phyloP scores from a whole-genome alignment of 1,140 invertebrate species.

The Leptopilina clavipes region DNA sequence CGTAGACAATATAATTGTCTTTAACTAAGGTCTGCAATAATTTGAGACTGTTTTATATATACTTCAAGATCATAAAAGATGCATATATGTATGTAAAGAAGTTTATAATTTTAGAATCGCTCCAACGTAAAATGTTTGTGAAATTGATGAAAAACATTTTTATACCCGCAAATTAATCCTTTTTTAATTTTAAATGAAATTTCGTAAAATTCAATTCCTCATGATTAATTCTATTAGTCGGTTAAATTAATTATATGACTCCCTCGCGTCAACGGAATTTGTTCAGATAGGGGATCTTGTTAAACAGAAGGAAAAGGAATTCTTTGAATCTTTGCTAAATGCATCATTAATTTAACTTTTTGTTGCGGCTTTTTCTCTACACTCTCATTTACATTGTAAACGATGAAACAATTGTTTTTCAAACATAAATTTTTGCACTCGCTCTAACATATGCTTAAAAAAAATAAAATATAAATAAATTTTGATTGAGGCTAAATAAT shows the following conservation, averaged over 20 bases:
- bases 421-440: no score
- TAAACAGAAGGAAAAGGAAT: not conserved
- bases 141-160: not conserved
- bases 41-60: constrained; percentile 53
- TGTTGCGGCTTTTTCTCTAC: no score
- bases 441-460: not conserved
- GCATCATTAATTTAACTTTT: not conserved
- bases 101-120: constrained; percentile 31
- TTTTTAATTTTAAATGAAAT: no score
- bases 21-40: constrained; percentile 66
- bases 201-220: not conserved
- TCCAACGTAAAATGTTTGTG: not conserved
- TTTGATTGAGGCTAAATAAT: no score
- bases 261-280: not conserved
- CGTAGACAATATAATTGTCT: constrained; percentile 71
- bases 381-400: no score
- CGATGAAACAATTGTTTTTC: no score
- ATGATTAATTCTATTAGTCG: not conserved
- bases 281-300: not conserved
- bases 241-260: not conserved
- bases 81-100: constrained; percentile 50
- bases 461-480: constrained; percentile 18
- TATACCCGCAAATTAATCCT: no score
- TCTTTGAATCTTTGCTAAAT: constrained; percentile 1
- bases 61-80: constrained; percentile 58